Conservation (phyloP, 1,140 invertebrate genomes). For the Neodiprion lecontei region DNA sequence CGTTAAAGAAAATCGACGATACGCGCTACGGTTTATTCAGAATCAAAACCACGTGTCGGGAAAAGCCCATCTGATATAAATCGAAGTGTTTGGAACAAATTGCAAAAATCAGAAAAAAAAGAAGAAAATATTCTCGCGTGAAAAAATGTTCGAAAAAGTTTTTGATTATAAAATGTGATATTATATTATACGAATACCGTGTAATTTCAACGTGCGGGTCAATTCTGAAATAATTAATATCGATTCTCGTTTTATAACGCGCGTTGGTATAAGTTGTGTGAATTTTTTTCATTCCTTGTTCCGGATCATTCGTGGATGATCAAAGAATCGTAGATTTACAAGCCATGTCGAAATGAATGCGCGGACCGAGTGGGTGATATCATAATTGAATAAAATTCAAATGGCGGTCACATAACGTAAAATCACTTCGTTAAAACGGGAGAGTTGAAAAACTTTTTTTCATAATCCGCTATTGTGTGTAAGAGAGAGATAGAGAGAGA, state of each 20-base stretch:
- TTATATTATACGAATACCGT: too few relatives aligned
- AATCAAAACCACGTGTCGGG: not conserved
- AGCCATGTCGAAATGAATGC: not conserved
- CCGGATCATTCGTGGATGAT: not conserved
- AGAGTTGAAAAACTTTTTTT: constrained; percentile 6
- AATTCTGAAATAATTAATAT: too few relatives aligned
- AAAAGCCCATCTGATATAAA: not conserved
- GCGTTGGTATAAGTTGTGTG: too few relatives aligned
- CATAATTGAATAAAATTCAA: not conserved
- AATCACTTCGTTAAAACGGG: not conserved
- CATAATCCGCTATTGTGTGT: not conserved
- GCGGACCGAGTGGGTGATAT: not conserved
- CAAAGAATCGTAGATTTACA: not conserved
- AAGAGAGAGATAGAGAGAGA: too few relatives aligned
- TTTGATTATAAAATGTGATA: too few relatives aligned
- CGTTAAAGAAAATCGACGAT: not conserved
- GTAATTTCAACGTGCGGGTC: too few relatives aligned
- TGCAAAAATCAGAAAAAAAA: not conserved
- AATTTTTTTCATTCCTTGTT: too few relatives aligned
- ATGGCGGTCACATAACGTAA: not conserved
- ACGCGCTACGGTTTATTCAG: not conserved
- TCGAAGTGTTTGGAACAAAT: not conserved
- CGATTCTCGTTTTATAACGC: too few relatives aligned
- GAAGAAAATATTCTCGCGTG: too few relatives aligned
- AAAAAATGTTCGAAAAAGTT: too few relatives aligned